Evolutionary conservation across 35 echinoderm and acorn worm species (phyloP).

Genomic region (Apostichopus japonicus): DNA sequence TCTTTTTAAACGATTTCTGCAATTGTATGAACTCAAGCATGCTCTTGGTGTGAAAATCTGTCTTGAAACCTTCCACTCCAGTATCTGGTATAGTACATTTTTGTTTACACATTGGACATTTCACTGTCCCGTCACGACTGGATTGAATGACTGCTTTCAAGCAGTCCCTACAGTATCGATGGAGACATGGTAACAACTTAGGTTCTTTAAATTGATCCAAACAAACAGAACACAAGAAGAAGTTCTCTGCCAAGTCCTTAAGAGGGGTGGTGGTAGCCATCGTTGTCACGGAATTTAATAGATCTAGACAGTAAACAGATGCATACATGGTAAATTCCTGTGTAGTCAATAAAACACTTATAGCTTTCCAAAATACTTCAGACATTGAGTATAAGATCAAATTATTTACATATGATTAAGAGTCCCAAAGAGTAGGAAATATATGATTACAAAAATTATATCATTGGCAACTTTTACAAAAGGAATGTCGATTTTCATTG

Average conservation of each 20-base stretch:
- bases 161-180: neutral
- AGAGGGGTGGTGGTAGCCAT: neutral
- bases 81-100: neutral
- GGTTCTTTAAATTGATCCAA: neutral
- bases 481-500: no score
- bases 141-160: neutral
- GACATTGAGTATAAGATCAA: no score
- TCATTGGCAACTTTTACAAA: no score
- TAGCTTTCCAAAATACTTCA: no score
- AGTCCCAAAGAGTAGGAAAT: no score
- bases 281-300: neutral
- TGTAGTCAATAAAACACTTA: no score
- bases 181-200: neutral
- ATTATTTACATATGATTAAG: no score
- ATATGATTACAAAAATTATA: no score
- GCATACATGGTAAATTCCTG: no score
- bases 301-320: no score
- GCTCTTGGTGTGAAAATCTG: slow-evolving; percentile 23
- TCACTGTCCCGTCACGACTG: neutral
- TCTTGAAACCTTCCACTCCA: slow-evolving; percentile 22
- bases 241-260: neutral
- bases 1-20: neutral
- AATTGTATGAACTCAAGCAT: slow-evolving; percentile 45
- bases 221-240: neutral
- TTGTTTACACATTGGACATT: neutral